Conservation (phyloP, 2,888 invertebrate genomes). For the Pantelozetes paolii region DNA sequence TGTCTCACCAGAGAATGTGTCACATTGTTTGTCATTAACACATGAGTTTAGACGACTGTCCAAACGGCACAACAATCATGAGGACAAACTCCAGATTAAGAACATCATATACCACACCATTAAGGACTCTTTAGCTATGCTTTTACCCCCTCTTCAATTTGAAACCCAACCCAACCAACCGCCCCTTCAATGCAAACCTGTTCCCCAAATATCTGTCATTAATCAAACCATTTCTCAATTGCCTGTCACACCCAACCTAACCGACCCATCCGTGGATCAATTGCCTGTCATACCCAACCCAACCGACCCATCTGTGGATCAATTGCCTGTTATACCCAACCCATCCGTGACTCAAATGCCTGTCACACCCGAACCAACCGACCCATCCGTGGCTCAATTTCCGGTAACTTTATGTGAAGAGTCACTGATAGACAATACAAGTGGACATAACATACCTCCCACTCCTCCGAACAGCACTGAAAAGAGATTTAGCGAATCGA, state of each 20-base stretch:
- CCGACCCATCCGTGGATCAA: background rate
- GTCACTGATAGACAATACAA: background rate
- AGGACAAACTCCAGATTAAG: slow-evolving; percentile 96
- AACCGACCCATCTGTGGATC: background rate
- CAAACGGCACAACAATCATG: slow-evolving; percentile 90
- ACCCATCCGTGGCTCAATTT: no score
- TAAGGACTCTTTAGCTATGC: slow-evolving; percentile 64
- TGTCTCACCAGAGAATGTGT: slow-evolving; percentile 95
- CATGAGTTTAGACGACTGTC: slow-evolving; percentile 92
- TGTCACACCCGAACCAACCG: no score
- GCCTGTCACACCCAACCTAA: no score
- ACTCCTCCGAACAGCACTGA: background rate
- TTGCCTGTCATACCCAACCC: background rate
- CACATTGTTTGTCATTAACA: slow-evolving; percentile 90
- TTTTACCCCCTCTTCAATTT: background rate
- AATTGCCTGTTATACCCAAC: background rate
- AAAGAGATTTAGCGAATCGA: background rate
- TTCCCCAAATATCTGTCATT: no score
- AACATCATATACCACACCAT: slow-evolving; percentile 97
- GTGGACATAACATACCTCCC: background rate
- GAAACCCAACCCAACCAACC: background rate
- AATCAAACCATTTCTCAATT: background rate
- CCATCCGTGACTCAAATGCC: background rate
- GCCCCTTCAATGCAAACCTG: no score
- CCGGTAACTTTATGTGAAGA: no score